Evolutionary conservation across 2,797 vertebrate genomes (phyloP).

Genomic region (Pteronotus mesoamericanus): DNA sequence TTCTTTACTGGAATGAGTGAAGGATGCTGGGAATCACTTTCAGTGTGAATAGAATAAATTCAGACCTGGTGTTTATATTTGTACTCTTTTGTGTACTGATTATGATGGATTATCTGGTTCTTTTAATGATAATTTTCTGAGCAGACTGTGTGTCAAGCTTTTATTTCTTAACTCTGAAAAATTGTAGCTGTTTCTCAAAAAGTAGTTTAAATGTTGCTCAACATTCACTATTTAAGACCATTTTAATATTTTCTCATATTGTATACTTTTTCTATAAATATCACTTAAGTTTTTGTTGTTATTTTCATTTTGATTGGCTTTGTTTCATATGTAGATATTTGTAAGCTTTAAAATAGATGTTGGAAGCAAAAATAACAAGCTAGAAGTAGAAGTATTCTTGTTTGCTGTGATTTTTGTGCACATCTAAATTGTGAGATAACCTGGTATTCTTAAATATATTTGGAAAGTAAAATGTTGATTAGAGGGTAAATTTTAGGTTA

Average conservation of each 20-base stretch:
- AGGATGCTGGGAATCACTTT: neutral
- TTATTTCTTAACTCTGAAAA: slow-evolving; percentile 18
- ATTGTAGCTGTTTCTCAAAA: slow-evolving; percentile 37
- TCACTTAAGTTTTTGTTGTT: neutral
- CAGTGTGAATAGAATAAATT: neutral
- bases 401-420: slow-evolving; percentile 23
- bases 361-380: slow-evolving; percentile 16
- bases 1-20: neutral
- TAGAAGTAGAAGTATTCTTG: slow-evolving; percentile 8
- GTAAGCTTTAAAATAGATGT: slow-evolving; percentile 4
- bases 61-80: neutral
- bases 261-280: neutral
- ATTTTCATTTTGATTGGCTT: slow-evolving; percentile 2
- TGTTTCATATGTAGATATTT: neutral
- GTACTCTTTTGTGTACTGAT: neutral
- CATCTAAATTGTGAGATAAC: neutral
- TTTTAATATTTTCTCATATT: neutral
- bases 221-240: slow-evolving; percentile 4
- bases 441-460: slow-evolving; percentile 20
- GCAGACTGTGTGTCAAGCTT: neutral
- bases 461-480: slow-evolving; percentile 18
- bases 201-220: neutral
- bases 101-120: neutral
- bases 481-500: neutral
- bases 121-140: slow-evolving; percentile 39